phyloP scores from a whole-genome alignment of 1,140 invertebrate genomes.

The Homalodisca vitripennis region DNA sequence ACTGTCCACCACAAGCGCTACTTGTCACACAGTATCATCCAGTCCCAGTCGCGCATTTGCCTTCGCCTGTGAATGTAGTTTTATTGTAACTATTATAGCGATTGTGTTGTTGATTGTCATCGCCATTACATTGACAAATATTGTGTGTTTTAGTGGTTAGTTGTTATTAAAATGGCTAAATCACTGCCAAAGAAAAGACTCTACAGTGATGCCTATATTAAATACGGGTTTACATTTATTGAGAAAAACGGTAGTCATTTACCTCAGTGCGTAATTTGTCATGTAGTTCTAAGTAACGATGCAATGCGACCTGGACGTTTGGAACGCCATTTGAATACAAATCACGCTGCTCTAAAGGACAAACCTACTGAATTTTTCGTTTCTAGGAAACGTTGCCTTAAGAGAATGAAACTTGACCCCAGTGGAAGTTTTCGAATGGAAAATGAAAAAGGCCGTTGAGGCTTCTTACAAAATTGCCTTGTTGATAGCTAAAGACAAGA shows the following conservation, averaged over 20 bases:
- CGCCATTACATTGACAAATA: background rate
- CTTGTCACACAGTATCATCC: background rate
- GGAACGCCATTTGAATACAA: slow-evolving; percentile 34
- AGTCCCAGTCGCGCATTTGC: background rate
- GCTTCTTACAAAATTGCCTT: slow-evolving; percentile 32
- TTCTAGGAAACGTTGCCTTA: slow-evolving; percentile 24
- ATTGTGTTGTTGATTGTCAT: slow-evolving; percentile 1
- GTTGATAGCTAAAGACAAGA: slow-evolving; percentile 35
- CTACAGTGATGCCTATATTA: slow-evolving; percentile 34
- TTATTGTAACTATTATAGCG: background rate
- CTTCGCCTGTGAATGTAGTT: background rate
- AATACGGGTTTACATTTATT: slow-evolving; percentile 33
- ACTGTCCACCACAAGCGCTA: background rate
- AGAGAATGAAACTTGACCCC: slow-evolving; percentile 18
- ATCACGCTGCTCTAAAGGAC: slow-evolving; percentile 28
- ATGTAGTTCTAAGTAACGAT: slow-evolving; percentile 35
- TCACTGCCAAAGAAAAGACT: slow-evolving; percentile 33
- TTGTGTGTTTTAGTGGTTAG: slow-evolving; percentile 4
- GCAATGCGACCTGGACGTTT: slow-evolving; percentile 27
- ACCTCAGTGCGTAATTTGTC: slow-evolving; percentile 32
- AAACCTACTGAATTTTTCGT: slow-evolving; percentile 28
- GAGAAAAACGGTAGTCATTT: slow-evolving; percentile 30
- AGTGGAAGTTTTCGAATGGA: slow-evolving; percentile 4
- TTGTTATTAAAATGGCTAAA: slow-evolving; percentile 25
- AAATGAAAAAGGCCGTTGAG: slow-evolving; percentile 24